Base-by-base conservation (phyloP, 1,140 invertebrate species). In the Chymomyza costata region DNA sequence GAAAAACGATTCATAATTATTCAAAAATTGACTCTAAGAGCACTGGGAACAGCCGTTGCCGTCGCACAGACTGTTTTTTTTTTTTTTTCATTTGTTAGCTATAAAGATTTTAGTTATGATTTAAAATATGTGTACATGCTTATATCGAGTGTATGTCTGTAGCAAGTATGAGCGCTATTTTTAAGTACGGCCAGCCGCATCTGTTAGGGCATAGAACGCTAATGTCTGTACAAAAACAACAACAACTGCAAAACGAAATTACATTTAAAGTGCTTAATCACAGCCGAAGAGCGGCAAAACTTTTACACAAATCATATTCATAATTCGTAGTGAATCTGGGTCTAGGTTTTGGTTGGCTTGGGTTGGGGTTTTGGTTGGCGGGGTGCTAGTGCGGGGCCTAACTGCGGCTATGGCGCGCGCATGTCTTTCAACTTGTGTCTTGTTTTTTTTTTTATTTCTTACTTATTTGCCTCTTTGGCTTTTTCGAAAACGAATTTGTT, bases 251-350 rank as follows among this genome's bases (percentile, higher is more conserved):
- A 31, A 52, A 37, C 19, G 14, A 19, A 67, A 78, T 78, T 78
- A 78, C 71, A 80, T 71, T 78, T 80, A 76, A 76, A 78, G 71
- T 78, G 73, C 71, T 78, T 78, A 78, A 78, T 78, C 71, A 78
- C 58, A 66, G 63, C 45, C 62, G 53, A 61, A 45, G 30, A 37
- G 46, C 31, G 48, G 45, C 44, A 53, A 71, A 70, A 76, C 55
- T 64, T 78, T 78, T 76, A 76, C 66, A 76, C 73, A 78, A 78
- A 78, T 78, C 71, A 78, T 78, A 78, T 64, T 54, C 15, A 25
- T 25, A 25, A 25, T 25, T 25, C 21, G 21, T 25, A 5, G 21
- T 3, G n/a, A n/a, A n/a, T n/a, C n/a, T n/a, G n/a, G n/a, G n/a
- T n/a, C n/a, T n/a, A n/a, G 21, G n/a, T 45, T 16, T n/a, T 17